Evolutionary conservation across 2,888 invertebrate species (phyloP), one percentile per base, ranked within the genome.

Genomic region (Pterostichus madidus): DNA sequence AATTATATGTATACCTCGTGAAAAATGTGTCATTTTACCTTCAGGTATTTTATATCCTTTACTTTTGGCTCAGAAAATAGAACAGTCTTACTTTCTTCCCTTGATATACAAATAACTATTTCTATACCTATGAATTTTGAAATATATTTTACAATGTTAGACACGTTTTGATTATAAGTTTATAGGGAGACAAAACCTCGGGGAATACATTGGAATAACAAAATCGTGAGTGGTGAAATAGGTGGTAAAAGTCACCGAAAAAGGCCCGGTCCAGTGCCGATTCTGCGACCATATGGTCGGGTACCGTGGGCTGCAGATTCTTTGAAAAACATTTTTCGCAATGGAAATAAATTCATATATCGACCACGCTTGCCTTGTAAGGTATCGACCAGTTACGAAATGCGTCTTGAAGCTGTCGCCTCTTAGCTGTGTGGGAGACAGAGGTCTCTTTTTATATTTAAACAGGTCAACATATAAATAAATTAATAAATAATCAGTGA

Each of bases 281-380:
- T n/a, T 64, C 64, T 10, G 39, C 53, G 75, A 81, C 81, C 81
- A 81, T 73, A 81, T 81, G 81, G 81, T 81, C 75, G n/a, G 32
- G 31, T 61, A 39, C 64, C 32, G 75, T 75, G 75, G 56, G 81
- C 75, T n/a, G 81, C 56, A 39, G 39, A 46, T 83, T 77, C 77
- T 76, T 76, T 76, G 83, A 77, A 83, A 83, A 83, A 83, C 77
- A 83, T 83, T 83, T 83, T 83, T 83, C 83, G 83, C 83, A 83
- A 83, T 77, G 75, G 81, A 81, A 75, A 83, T 83, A 83, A 83
- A 83, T 83, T 83, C 77, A 83, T 77, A 83, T 75, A 81, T 75
- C 81, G 81, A 81, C 81, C 81, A 81, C 81, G 75, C 81, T 56
- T 75, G 32, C 81, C 81, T 31, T 81, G 17, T 75, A 81, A 46